Evolutionary conservation across 2,797 vertebrate genomes (phyloP).

Genomic region (Peromyscus aztecus): DNA sequence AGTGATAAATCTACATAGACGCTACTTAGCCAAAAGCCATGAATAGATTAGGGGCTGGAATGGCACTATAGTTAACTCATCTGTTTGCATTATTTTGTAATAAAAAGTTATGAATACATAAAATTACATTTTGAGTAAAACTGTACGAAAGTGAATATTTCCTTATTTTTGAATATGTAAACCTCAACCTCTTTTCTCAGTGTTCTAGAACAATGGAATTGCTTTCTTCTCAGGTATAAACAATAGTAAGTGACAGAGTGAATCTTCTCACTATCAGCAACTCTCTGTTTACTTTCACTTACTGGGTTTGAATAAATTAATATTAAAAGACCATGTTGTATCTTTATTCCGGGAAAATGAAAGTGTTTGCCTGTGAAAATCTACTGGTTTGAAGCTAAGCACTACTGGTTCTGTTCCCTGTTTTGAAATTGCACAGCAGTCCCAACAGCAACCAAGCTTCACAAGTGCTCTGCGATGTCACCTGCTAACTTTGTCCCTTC

Average conservation of each 20-base stretch:
- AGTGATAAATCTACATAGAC: not conserved
- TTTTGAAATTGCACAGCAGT: not conserved
- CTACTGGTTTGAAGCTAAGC: not conserved
- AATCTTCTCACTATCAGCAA: not conserved
- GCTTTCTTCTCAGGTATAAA: not conserved
- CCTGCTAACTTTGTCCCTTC: not conserved
- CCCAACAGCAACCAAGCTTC: not conserved
- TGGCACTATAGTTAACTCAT: not conserved
- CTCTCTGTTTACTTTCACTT: not conserved
- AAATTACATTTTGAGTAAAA: not conserved
- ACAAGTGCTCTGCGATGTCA: not conserved
- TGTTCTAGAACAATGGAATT: not conserved
- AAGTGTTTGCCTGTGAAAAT: not conserved
- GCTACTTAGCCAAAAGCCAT: not conserved
- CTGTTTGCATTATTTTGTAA: not conserved
- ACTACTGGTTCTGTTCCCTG: not conserved
- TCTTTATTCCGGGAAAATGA: constrained; percentile 10
- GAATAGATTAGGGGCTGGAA: not conserved
- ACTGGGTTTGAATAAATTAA: not conserved
- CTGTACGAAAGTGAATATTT: not conserved
- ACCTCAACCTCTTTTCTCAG: not conserved
- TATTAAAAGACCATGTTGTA: not conserved
- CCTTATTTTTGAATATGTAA: constrained; percentile 32
- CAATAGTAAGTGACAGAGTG: not conserved
- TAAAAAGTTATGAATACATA: not conserved